Evolutionary conservation across 1,140 invertebrate genomes (phyloP).

Genomic region (Leptoteleia sp.): DNA sequence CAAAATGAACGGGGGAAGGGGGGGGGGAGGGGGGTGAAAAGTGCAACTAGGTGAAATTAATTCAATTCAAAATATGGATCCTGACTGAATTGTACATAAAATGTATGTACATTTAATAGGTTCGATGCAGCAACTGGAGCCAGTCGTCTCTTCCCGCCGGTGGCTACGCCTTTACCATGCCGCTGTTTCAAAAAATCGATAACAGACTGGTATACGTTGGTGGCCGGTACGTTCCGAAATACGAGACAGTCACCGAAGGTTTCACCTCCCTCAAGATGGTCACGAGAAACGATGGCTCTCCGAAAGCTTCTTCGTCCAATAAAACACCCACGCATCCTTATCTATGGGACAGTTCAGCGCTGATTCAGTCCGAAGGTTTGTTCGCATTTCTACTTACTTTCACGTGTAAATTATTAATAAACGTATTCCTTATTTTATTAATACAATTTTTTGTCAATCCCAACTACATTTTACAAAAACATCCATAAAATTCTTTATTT

Average conservation of each 20-base stretch:
- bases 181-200: conserved; percentile 87
- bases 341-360: conserved; percentile 82
- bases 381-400: no score
- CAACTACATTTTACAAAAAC: no score
- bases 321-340: conserved; percentile 85
- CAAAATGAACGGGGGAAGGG: no score
- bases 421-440: no score
- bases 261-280: conserved; percentile 88
- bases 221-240: conserved; percentile 84
- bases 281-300: conserved; percentile 79
- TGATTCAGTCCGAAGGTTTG: conserved; percentile 78
- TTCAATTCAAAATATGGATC: no score
- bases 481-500: no score
- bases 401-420: no score
- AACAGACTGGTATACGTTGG: conserved; percentile 89
- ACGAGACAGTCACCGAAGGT: conserved; percentile 85
- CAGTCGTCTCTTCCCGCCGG: conserved; percentile 85
- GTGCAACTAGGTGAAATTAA: no score
- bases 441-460: no score
- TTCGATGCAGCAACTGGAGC: conserved; percentile 87
- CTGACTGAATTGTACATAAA: no score
- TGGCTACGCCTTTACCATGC: conserved; percentile 87
- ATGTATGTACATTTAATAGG: conserved; percentile 73
- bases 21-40: no score
- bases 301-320: conserved; percentile 78